phyloP scores from a whole-genome alignment of 2,797 vertebrate species.

The Hypotaenidia philippensis region DNA sequence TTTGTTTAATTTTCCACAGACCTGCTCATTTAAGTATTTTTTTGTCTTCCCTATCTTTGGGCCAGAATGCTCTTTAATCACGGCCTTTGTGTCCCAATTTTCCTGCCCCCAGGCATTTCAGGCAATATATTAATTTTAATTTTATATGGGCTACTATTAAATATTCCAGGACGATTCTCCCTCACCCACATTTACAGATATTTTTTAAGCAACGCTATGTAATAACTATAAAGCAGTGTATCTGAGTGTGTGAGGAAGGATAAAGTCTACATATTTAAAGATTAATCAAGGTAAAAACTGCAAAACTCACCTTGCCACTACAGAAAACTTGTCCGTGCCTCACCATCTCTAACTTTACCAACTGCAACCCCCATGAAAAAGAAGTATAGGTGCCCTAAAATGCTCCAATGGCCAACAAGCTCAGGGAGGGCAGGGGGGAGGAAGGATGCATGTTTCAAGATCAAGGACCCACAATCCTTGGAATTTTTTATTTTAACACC shows the following conservation, averaged over 20 bases:
- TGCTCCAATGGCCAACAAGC: not conserved
- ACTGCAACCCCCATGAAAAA: not conserved
- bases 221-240: not conserved
- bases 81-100: not conserved
- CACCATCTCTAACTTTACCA: not conserved
- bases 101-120: not conserved
- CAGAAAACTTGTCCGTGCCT: not conserved
- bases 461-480: not conserved
- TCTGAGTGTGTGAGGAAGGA: not conserved
- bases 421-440: accelerated
- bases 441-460: not conserved
- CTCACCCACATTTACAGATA: not conserved
- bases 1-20: not conserved
- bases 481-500: not conserved
- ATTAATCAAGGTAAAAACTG: not conserved
- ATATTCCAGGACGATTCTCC: not conserved
- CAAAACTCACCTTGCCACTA: accelerated
- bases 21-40: not conserved
- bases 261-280: not conserved
- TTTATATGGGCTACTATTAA: not conserved
- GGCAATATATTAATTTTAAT: not conserved
- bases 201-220: not conserved
- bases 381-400: not conserved
- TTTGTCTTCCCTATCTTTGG: not conserved
- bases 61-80: not conserved